Percentiles rank a stretch among this genome's conserved stretches.
phyloP scores from a whole-genome alignment of 2,888 invertebrate species.

The Anagyrus pseudococci region DNA sequence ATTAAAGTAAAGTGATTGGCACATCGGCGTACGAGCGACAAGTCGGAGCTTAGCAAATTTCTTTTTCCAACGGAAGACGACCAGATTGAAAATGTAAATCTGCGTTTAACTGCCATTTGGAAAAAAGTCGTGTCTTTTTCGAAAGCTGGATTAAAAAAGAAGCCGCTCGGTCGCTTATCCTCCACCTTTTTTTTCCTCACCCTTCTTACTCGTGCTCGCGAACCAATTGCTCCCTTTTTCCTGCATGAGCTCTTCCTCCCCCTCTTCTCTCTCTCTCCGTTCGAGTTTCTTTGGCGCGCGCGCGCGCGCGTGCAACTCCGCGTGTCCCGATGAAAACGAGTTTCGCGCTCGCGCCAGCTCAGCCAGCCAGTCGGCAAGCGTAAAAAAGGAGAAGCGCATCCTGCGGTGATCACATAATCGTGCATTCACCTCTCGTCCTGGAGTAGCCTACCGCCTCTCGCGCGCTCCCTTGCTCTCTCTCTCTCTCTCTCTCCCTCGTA shows the following conservation, averaged over 20 bases:
- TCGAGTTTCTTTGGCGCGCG: constrained; percentile 14
- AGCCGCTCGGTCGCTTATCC: constrained; percentile 39
- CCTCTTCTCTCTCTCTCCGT: constrained; percentile 33
- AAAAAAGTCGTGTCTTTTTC: no score
- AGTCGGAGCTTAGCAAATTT: no score
- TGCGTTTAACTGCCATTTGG: no score
- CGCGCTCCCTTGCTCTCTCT: not conserved
- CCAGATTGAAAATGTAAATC: no score
- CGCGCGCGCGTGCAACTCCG: not conserved
- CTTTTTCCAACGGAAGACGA: no score
- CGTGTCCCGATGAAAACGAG: constrained; percentile 52
- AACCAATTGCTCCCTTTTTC: constrained; percentile 11
- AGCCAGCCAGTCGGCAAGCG: constrained; percentile 10
- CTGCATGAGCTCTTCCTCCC: constrained; percentile 30
- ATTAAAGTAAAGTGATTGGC: no score
- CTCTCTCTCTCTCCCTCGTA: not conserved
- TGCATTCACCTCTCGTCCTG: constrained; percentile 52
- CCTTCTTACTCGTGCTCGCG: constrained; percentile 21
- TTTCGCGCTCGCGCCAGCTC: constrained; percentile 46
- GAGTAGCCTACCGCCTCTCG: not conserved
- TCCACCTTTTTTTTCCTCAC: constrained; percentile 37
- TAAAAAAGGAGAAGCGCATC: constrained; percentile 45
- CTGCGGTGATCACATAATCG: constrained; percentile 59
- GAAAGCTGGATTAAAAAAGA: no score
- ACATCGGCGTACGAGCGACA: no score